A percentile compares a stretch with the other conserved stretches of the same genome.
These are phyloP conservation scores for Hassar affinis DNA, from an alignment of 2,113 vertebrate species.

Conservation along the genomic window DNA sequence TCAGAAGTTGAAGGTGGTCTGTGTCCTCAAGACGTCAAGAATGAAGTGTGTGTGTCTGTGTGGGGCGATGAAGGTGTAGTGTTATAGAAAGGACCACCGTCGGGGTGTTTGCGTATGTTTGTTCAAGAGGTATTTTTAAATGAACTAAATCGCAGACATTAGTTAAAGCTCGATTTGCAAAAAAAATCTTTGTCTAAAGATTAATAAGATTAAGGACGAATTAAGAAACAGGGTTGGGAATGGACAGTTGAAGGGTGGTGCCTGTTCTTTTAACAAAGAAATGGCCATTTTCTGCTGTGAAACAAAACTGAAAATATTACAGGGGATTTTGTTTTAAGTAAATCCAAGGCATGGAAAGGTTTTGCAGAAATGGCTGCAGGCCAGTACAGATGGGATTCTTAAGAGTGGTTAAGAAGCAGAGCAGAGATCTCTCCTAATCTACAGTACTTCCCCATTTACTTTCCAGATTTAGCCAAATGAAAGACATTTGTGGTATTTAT, in stretches of 20 bases:
- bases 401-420: slow-evolving; percentile 14
- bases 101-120: slow-evolving; percentile 26
- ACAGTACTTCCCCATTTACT: slow-evolving; percentile 12
- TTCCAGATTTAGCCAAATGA: slow-evolving; percentile 38
- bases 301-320: not conserved
- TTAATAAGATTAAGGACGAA: slow-evolving; percentile 9
- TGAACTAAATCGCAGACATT: not conserved
- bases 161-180: not conserved
- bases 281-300: not conserved
- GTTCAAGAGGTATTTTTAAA: slow-evolving; percentile 4
- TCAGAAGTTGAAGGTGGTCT: slow-evolving; percentile 55
- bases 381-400: slow-evolving; percentile 40
- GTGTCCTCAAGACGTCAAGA: slow-evolving; percentile 40
- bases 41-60: slow-evolving; percentile 32
- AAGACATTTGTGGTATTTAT: slow-evolving; percentile 47
- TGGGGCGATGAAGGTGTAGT: slow-evolving; percentile 36
- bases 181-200: not conserved
- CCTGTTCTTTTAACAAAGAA: slow-evolving; percentile 1
- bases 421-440: slow-evolving; percentile 25
- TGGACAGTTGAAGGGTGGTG: not conserved
- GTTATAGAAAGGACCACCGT: slow-evolving; percentile 44
- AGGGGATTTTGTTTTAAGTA: not conserved
- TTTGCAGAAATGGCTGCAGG: slow-evolving; percentile 25
- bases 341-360: slow-evolving; percentile 37
- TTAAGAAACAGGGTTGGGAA: not conserved